Percentiles rank a stretch among this genome's conserved stretches.
Evolutionary conservation across 30 jellyfish, hydroid and myxozoan genomes (phyloP).

Genomic region (Morbakka virulenta): DNA sequence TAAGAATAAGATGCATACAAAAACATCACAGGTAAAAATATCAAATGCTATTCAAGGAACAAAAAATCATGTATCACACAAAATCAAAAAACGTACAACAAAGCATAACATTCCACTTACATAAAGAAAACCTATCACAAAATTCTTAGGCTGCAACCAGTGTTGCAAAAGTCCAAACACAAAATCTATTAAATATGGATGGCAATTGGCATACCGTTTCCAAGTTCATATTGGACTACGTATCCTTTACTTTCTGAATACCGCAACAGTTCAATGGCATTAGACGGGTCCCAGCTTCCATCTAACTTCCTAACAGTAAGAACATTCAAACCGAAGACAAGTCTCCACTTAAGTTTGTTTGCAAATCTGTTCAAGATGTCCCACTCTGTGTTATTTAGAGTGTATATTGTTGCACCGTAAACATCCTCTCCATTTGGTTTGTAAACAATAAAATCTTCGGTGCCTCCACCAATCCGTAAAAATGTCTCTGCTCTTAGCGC

Average conservation of each 20-base stretch:
- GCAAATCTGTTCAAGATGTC: slow-evolving; percentile 46
- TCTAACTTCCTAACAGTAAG: slow-evolving; percentile 42
- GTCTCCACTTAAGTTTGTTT: slow-evolving; percentile 57
- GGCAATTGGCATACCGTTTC: slow-evolving; percentile 76
- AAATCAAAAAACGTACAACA: too few species aligned
- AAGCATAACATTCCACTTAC: too few species aligned
- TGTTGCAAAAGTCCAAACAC: too few species aligned
- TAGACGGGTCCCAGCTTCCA: slow-evolving; percentile 85
- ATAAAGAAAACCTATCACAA: too few species aligned
- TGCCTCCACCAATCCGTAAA: slow-evolving; percentile 75
- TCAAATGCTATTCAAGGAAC: too few species aligned
- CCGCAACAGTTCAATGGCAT: slow-evolving; percentile 57
- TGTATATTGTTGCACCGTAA: slow-evolving; percentile 18
- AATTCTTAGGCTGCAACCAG: too few species aligned
- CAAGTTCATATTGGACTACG: slow-evolving; percentile 69
- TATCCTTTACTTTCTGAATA: slow-evolving; percentile 54
- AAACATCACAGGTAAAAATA: too few species aligned
- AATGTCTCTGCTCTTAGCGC: slow-evolving; percentile 52
- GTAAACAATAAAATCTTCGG: slow-evolving; percentile 53
- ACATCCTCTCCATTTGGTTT: slow-evolving; percentile 30
- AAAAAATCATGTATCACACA: too few species aligned
- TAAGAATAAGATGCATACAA: too few species aligned
- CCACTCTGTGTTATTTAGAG: slow-evolving; percentile 61
- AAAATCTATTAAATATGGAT: background rate
- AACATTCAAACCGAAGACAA: slow-evolving; percentile 66